Evolutionary conservation across 2,888 invertebrate species (phyloP), one percentile per base, ranked within the genome.

Genomic region (Meganola albula): DNA sequence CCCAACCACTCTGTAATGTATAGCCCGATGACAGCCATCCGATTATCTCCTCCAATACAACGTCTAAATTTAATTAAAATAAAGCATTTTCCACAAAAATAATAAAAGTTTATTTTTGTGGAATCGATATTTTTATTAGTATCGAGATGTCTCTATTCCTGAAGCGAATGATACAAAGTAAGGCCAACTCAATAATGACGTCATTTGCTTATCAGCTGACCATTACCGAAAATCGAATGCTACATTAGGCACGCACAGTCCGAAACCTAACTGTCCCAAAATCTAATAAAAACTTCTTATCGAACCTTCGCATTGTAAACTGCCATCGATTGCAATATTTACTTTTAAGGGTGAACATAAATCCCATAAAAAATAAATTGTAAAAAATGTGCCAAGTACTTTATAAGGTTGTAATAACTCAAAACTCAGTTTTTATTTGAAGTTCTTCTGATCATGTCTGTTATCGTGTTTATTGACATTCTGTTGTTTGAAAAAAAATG

Each of bases 181-280:
- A 79, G 64, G 65, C 65, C 44, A 56, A 53, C 65, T 73, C 76
- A 62, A 76, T 84, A 85, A 84, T 75, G 83, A 82, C 73, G 53
- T 82, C 83, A 75, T 85, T 85, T 84, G 74, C 84, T 83, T 84
- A 85, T 85, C 85, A 82, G 79, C 78, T 85, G 84, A 84, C 85
- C 85, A 82, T 85, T 85, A 82, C 80, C 69, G 76, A 78, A 82
- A 84, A 85, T 82, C 82, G 84, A 84, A 82, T 73, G 73, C 71
- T 68, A 75, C 80, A 83, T 84, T 83, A 68, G 67, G 64, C 57
- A 80, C 76, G 72, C 75, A 72, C 67, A 66, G 80, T 82, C 83
- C 84, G 74, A 79, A 71, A 65, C 62, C 60, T 58, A 68, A 71
- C 69, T 63, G 69, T 64, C 63, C 65, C 63, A 60, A 63, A 60